Evolutionary conservation across 2,113 vertebrate species (phyloP).

Genomic region (Shinisaurus crocodilurus): DNA sequence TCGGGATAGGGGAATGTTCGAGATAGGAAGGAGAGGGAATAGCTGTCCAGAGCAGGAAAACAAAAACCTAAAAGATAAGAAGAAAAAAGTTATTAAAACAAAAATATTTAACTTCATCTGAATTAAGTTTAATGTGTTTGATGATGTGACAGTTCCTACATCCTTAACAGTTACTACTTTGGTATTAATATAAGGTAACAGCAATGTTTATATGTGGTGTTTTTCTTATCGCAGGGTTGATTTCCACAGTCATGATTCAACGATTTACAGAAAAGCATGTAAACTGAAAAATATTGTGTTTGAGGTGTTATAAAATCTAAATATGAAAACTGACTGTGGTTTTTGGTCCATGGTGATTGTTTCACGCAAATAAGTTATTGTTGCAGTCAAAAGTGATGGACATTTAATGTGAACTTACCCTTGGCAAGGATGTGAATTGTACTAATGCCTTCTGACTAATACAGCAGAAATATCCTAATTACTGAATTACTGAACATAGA

Average conservation of each 20-base stretch:
- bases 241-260: neutral
- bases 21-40: constrained; percentile 25
- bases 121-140: constrained; percentile 35
- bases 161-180: constrained; percentile 4
- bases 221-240: constrained; percentile 3
- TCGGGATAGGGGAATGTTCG: neutral
- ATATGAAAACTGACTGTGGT: neutral
- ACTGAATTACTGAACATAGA: neutral
- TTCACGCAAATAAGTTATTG: neutral
- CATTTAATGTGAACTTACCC: neutral
- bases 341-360: neutral
- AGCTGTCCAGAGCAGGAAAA: constrained; percentile 63
- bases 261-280: neutral
- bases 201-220: neutral
- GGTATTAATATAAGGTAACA: constrained; percentile 1
- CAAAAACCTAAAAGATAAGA: constrained; percentile 62
- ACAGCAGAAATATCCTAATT: constrained; percentile 16
- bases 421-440: neutral
- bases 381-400: neutral
- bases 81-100: constrained; percentile 47
- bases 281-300: neutral
- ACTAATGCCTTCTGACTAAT: constrained; percentile 29
- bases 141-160: constrained; percentile 15
- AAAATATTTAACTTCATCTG: constrained; percentile 31
- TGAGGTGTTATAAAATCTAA: neutral